Conservation (phyloP, 2,113 vertebrate species). For the Podarcis cretensis region DNA sequence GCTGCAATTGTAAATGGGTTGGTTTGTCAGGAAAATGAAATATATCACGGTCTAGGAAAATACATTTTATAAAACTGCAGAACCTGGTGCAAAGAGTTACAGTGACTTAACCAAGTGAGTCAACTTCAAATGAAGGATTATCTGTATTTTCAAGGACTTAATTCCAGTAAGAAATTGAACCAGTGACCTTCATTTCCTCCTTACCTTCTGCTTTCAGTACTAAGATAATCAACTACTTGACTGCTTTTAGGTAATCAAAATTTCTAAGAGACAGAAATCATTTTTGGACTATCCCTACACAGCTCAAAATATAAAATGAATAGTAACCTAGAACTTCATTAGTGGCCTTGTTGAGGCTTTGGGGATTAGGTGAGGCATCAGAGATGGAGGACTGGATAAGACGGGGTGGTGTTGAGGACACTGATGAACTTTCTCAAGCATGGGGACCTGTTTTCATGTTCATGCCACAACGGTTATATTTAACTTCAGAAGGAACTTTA, state of each 20-base stretch:
- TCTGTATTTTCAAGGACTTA: slow-evolving; percentile 46
- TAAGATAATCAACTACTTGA: slow-evolving; percentile 40
- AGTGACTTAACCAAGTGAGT: background rate
- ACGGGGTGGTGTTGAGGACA: background rate
- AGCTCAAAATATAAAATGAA: slow-evolving; percentile 3
- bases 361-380: background rate
- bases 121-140: slow-evolving; percentile 36
- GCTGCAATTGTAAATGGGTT: background rate
- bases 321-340: background rate
- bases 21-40: background rate
- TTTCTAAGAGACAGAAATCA: background rate
- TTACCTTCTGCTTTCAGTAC: slow-evolving; percentile 21
- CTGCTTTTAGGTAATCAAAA: slow-evolving; percentile 28
- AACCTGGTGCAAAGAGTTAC: background rate
- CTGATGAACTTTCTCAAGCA: background rate
- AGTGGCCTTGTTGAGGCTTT: background rate
- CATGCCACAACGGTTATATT: background rate
- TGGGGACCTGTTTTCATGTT: background rate
- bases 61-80: background rate
- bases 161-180: slow-evolving; percentile 31
- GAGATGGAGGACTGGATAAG: background rate
- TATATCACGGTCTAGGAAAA: background rate
- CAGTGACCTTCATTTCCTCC: slow-evolving; percentile 30
- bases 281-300: background rate
- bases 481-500: background rate